Evolutionary conservation across 2,113 vertebrate genomes (phyloP), one percentile per base, ranked within the genome.

Genomic region (Menura novaehollandiae): DNA sequence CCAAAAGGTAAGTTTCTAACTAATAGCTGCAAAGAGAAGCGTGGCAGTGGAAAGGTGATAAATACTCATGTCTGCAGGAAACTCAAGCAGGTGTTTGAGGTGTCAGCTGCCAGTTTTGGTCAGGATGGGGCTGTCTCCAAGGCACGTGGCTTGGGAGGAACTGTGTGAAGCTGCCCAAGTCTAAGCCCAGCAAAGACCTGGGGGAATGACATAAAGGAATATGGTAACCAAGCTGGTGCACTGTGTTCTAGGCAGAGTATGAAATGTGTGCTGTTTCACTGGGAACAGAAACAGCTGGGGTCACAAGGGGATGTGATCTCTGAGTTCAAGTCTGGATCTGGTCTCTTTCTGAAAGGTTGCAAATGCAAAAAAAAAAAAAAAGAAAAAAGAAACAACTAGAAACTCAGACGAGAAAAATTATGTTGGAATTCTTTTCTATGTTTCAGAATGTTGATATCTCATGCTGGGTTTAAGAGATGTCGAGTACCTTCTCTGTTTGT

Each of bases 151-250:
- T 76, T 79, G 24, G 41, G 37, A 69, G 52, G 44, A 59, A 13
- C 76, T 10, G 8, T 13, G 33, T 43, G 24, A 69, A 63, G 43
- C 6, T 58, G 22, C 1, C 0, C 5, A 37, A 69, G 17, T 8
- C 18, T 26, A 19, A 86, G 26, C 24, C 24, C 44, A 84, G 56
- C 23, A 81, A 67, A 67, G 14, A 22, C 15, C 9, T 32, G 18
- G 9, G 26, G 63, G 43, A 87, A 60, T 0, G 1, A 26, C 60
- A 59, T 6, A 33, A 37, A 60, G 53, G 49, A 88, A 35, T 15
- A 1, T 4, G 22, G 15, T 20, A 35, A 51, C 37, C 49, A 59
- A 20, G 13, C 30, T 32, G 24, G 9, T 51, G 20, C 24, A 58
- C 7, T 10, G 20, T 47, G 19, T 10, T 20, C 33, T 13, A 43